phyloP scores from a whole-genome alignment of 2,797 vertebrate genomes.

The Lophotriccus pileatus region DNA sequence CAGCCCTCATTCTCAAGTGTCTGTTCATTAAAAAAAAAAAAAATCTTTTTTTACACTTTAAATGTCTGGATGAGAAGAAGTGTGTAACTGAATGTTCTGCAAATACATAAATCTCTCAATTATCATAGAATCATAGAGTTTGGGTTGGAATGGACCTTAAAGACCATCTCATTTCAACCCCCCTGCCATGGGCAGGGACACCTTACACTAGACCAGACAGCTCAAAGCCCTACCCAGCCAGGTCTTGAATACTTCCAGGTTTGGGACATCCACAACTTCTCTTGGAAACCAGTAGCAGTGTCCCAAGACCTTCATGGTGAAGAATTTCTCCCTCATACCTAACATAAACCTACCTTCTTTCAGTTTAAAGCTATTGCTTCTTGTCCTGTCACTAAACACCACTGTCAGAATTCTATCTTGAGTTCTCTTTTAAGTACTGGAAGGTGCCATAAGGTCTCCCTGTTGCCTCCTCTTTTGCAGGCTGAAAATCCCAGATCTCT shows the following conservation, averaged over 20 bases:
- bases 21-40: not conserved
- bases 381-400: not conserved
- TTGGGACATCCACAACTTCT: not conserved
- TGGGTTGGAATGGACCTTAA: not conserved
- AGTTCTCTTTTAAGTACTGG: not conserved
- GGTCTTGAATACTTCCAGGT: not conserved
- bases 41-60: not conserved
- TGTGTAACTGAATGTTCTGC: not conserved
- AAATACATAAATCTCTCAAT: not conserved
- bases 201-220: not conserved
- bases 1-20: not conserved
- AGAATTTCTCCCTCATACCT: not conserved
- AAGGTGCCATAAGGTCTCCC: not conserved
- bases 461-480: not conserved
- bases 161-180: rapidly evolving
- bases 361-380: not conserved
- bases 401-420: not conserved
- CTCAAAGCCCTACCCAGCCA: not conserved
- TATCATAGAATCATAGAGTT: not conserved
- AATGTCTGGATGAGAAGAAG: not conserved
- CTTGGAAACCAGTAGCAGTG: not conserved
- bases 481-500: not conserved
- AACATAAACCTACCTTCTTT: not conserved
- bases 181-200: rapidly evolving
- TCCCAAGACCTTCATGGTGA: not conserved